A percentile compares a stretch with the other conserved stretches of the same genome.
Evolutionary conservation across 1,140 invertebrate species (phyloP).

Genomic region (Plectus sambesii): DNA sequence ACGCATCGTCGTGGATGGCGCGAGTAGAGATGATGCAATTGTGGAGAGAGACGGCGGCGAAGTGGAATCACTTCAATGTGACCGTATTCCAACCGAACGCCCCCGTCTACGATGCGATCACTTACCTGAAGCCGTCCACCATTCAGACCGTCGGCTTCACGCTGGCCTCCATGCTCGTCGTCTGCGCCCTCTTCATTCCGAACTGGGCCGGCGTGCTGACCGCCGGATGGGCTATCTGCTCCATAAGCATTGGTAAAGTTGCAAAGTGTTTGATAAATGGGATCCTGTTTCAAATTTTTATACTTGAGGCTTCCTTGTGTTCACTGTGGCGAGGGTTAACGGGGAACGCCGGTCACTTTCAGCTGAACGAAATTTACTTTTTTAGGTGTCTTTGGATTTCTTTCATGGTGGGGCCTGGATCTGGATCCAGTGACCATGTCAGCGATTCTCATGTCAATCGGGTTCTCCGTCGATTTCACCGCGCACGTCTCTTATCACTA

Average conservation of each 20-base stretch:
- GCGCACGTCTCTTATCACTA: slow-evolving; percentile 90
- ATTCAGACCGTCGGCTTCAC: slow-evolving; percentile 80
- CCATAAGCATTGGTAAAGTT: slow-evolving; percentile 1
- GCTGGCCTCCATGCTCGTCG: slow-evolving; percentile 82
- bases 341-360: no score
- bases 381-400: slow-evolving; percentile 87
- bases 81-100: slow-evolving; percentile 84
- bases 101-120: slow-evolving; percentile 68
- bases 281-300: no score
- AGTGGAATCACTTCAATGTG: slow-evolving; percentile 64
- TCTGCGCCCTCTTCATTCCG: slow-evolving; percentile 83
- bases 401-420: slow-evolving; percentile 83
- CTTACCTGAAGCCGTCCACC: slow-evolving; percentile 73
- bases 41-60: slow-evolving; percentile 47
- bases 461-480: slow-evolving; percentile 88
- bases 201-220: slow-evolving; percentile 63
- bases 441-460: slow-evolving; percentile 92
- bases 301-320: no score
- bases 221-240: slow-evolving; percentile 7
- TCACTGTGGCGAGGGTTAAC: no score
- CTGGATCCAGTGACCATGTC: slow-evolving; percentile 94
- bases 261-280: not conserved
- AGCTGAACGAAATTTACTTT: no score
- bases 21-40: slow-evolving; percentile 20
- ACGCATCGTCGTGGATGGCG: slow-evolving; percentile 18